Conservation (phyloP, 2,888 invertebrate genomes). For the Neoscelio sp. region DNA sequence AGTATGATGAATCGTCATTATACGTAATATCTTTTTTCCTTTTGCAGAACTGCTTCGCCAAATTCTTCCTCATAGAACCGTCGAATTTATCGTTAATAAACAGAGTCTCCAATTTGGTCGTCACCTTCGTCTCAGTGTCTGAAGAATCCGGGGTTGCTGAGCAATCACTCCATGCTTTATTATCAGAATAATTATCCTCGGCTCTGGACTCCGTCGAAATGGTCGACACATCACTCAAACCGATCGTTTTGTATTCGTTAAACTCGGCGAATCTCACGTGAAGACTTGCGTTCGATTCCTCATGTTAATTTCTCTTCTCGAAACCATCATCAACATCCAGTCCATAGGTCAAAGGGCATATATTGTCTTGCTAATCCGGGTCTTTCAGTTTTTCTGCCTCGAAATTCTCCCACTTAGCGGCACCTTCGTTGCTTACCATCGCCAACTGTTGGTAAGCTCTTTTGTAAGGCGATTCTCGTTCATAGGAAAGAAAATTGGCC, state of each 20-base stretch:
- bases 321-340: slow-evolving; percentile 61
- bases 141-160: slow-evolving; percentile 76
- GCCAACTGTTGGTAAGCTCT: slow-evolving; percentile 4
- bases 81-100: slow-evolving; percentile 17
- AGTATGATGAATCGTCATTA: slow-evolving; percentile 29
- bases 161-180: slow-evolving; percentile 77
- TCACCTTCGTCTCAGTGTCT: slow-evolving; percentile 70
- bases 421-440: not conserved
- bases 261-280: slow-evolving; percentile 81
- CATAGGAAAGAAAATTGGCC: not conserved
- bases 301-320: slow-evolving; percentile 35
- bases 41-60: slow-evolving; percentile 30
- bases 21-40: slow-evolving; percentile 27
- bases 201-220: slow-evolving; percentile 74
- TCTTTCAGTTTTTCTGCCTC: not conserved
- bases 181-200: slow-evolving; percentile 69
- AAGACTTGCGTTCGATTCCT: slow-evolving; percentile 70
- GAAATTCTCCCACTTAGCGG: slow-evolving; percentile 45
- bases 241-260: slow-evolving; percentile 80
- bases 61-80: slow-evolving; percentile 17
- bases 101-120: slow-evolving; percentile 40
- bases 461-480: not conserved
- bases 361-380: slow-evolving; percentile 70
- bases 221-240: slow-evolving; percentile 77
- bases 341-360: slow-evolving; percentile 63